A percentile compares a stretch with the other conserved stretches of the same genome.
Conservation (phyloP, 2,888 invertebrate species). For the Parnassius smintheus region DNA sequence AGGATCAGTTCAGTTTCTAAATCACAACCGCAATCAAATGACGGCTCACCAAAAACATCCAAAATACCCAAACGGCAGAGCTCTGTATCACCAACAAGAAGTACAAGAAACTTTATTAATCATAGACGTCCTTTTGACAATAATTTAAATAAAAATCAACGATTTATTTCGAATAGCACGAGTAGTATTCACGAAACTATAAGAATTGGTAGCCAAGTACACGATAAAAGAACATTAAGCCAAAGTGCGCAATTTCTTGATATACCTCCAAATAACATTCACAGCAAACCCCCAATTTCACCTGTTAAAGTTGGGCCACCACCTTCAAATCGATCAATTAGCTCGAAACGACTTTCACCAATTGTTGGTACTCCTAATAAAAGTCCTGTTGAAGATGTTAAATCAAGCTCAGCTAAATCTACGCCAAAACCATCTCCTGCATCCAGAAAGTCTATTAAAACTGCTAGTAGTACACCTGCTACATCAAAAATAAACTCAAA, state of each 20-base stretch:
- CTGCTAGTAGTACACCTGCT: constrained; percentile 62
- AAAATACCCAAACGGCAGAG: constrained; percentile 74
- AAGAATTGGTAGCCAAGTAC: constrained; percentile 62
- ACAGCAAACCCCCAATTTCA: constrained; percentile 74
- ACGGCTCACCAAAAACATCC: constrained; percentile 72
- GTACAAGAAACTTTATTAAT: constrained; percentile 40
- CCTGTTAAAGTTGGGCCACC: constrained; percentile 73
- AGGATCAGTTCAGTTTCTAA: constrained; percentile 60
- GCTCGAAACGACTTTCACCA: constrained; percentile 72
- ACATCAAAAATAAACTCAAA: constrained; percentile 69
- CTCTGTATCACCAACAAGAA: constrained; percentile 68
- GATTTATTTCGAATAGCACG: constrained; percentile 72
- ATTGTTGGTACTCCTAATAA: constrained; percentile 77
- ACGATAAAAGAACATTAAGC: constrained; percentile 63
- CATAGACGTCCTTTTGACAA: constrained; percentile 50
- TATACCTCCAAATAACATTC: constrained; percentile 62
- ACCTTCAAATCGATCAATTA: constrained; percentile 68
- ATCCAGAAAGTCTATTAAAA: constrained; percentile 56
- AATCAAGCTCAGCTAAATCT: constrained; percentile 58
- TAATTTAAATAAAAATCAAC: constrained; percentile 57
- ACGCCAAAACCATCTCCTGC: constrained; percentile 52
- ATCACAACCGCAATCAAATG: constrained; percentile 73
- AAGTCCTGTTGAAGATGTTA: constrained; percentile 66
- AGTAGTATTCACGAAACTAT: constrained; percentile 75
- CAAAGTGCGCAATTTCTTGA: constrained; percentile 69